phyloP scores from a whole-genome alignment of 2,797 vertebrate species.

The Catharus ustulatus region DNA sequence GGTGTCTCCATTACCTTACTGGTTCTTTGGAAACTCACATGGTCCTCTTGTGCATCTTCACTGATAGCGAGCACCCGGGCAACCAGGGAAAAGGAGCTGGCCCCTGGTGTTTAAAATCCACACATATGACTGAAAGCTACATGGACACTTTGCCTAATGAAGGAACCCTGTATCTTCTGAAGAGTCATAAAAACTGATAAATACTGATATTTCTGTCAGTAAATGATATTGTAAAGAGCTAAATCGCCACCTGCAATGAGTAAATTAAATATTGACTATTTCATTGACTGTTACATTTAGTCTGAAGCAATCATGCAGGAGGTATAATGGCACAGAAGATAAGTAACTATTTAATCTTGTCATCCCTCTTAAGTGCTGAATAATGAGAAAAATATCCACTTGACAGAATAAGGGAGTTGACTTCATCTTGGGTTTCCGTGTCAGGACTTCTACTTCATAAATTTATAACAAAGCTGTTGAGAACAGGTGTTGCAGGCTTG shows the following conservation, averaged over 20 bases:
- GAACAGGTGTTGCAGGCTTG: neutral
- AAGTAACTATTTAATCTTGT: slow-evolving; percentile 66
- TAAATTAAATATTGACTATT: slow-evolving; percentile 87
- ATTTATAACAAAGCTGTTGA: neutral
- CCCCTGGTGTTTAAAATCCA: neutral
- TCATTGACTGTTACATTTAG: slow-evolving; percentile 84
- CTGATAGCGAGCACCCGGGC: neutral
- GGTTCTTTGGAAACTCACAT: neutral
- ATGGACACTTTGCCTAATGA: neutral
- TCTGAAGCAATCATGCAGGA: slow-evolving; percentile 82
- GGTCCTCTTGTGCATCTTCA: neutral
- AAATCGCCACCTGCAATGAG: slow-evolving; percentile 79
- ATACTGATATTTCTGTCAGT: slow-evolving; percentile 54
- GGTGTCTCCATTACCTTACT: neutral
- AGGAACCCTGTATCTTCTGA: neutral
- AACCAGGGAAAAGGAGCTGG: neutral
- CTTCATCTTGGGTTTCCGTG: slow-evolving; percentile 42
- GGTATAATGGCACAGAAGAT: slow-evolving; percentile 71
- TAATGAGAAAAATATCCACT: slow-evolving; percentile 73
- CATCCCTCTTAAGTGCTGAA: slow-evolving; percentile 64
- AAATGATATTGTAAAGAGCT: slow-evolving; percentile 40
- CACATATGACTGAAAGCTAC: neutral
- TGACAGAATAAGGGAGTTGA: slow-evolving; percentile 51
- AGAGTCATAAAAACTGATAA: slow-evolving; percentile 37
- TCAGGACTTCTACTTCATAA: slow-evolving; percentile 42